Conservation (phyloP, 1,140 invertebrate species). For the Macrostomum lignano region DNA sequence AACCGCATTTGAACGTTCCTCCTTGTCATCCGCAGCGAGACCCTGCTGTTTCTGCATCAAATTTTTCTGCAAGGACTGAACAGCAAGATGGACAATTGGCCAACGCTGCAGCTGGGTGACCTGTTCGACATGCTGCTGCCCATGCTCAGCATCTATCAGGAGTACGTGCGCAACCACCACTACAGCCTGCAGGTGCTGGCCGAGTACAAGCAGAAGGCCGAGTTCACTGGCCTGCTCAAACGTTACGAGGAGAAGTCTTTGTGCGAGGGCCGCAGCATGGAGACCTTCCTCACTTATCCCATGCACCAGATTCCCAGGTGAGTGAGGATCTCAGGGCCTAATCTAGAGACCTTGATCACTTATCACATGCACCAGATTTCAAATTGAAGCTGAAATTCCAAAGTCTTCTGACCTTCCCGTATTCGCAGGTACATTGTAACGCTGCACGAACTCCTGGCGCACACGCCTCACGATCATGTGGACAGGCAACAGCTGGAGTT, state of each 20-base stretch:
- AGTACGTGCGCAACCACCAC: constrained; percentile 70
- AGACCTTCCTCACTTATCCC: constrained; percentile 66
- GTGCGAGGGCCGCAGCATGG: constrained; percentile 51
- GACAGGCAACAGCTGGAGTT: constrained; percentile 60
- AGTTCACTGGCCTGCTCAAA: constrained; percentile 48
- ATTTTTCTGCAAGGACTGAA: constrained; percentile 75
- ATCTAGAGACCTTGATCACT: too few species aligned
- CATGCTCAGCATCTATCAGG: constrained; percentile 73
- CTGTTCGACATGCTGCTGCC: constrained; percentile 70
- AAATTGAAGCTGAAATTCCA: background rate
- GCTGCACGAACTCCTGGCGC: constrained; percentile 57
- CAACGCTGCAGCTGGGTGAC: constrained; percentile 57
- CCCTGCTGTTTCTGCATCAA: constrained; percentile 67
- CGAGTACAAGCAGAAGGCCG: constrained; percentile 55
- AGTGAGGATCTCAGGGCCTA: too few species aligned
- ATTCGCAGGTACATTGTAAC: constrained; percentile 70
- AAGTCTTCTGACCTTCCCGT: constrained; percentile 26
- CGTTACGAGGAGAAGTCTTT: constrained; percentile 54
- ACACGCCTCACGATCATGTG: constrained; percentile 75
- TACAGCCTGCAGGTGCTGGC: constrained; percentile 67
- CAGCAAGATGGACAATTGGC: constrained; percentile 66
- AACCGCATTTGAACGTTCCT: constrained; percentile 6
- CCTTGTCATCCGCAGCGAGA: constrained; percentile 36
- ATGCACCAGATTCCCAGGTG: constrained; percentile 95
- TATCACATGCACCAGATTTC: too few species aligned